Base-by-base conservation (phyloP, 2,888 invertebrate species). In the Parascotia fuliginaria region DNA sequence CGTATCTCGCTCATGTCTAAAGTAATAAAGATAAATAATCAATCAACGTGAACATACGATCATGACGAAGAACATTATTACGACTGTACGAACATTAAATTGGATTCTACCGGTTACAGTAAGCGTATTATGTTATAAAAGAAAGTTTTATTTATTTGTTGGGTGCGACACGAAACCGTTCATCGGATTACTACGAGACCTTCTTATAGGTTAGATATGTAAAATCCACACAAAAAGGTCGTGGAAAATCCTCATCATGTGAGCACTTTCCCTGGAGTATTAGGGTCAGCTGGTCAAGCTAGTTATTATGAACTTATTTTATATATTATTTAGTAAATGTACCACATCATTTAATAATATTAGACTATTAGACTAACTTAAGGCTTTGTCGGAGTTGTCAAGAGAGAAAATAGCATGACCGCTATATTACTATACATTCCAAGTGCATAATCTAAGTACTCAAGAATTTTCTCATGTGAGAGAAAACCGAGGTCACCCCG, bases 1-100 rank as follows among this genome's bases (percentile, higher is more conserved):
- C 41, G 41, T 55, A 60, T 59, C 56, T 50, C 45, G 38, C 55
- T 62, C 53, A 54, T 64, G 62, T 73, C 71, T 71, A 53, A 57
- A 59, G 63, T 56, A 69, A 70, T 79, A 75, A 75, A 75, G 73
- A 71, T 76, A 68, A 70, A 73, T 75, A 73, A 79, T 79, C 69
- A 75, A 75, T 76, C 75, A 81, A 40, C 63, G 37, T 50, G 52
- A 55, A 60, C 41, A 52, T 48, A 49, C 49, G 57, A 48, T 34
- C 49, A 37, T 63, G 60, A 53, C 37, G 44, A 69, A 59, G 46
- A 12, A 44, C 55, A 50, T 62, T 55, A 56, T 61, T 50, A 42
- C 28, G 44, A 44, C 45, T 40, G 40, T 57, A 37, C 28, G 5
- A 48, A 51, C 48, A 55, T 56, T 60, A 45, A 31, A 48, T 42